These are phyloP conservation scores for Zootoca vivipara DNA, from an alignment of 2,113 vertebrate species.

Conservation along the genomic window DNA sequence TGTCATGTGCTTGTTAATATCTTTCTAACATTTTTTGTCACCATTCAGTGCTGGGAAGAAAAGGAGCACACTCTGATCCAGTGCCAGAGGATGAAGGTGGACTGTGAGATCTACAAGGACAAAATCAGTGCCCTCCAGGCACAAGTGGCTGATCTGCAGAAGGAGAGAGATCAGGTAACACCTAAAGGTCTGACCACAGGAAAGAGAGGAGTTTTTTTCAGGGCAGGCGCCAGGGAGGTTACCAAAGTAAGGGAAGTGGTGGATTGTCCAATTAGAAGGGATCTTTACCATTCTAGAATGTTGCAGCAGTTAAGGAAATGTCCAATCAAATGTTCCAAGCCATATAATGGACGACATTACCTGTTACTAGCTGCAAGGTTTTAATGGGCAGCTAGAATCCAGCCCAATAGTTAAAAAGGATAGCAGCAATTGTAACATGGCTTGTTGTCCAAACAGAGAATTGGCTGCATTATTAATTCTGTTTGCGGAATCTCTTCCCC, in stretches of 20 bases:
- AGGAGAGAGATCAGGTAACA: conserved; percentile 84
- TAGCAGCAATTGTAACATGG: not conserved
- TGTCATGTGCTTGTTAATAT: not conserved
- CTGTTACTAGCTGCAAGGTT: not conserved
- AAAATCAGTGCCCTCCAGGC: conserved; percentile 78
- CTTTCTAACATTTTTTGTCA: not conserved
- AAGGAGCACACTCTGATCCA: conserved; percentile 81
- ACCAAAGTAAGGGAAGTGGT: not conserved
- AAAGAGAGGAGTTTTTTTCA: not conserved
- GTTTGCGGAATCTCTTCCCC: not conserved
- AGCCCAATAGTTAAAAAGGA: not conserved
- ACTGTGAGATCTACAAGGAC: conserved; percentile 84
- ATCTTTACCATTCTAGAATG: not conserved
- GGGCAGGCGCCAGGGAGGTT: not conserved
- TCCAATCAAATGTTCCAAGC: too few relatives aligned
- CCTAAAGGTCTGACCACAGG: not conserved
- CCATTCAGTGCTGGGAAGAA: conserved; percentile 79
- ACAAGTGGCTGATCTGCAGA: conserved; percentile 83
- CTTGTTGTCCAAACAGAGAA: not conserved
- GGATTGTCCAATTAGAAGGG: not conserved
- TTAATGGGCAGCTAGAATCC: not conserved
- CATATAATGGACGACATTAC: not conserved
- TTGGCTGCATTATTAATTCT: not conserved
- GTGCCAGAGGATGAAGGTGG: conserved; percentile 79
- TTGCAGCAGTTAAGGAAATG: not conserved